Conservation (phyloP, 1,140 invertebrate species). For the Eufriesea mexicana region DNA sequence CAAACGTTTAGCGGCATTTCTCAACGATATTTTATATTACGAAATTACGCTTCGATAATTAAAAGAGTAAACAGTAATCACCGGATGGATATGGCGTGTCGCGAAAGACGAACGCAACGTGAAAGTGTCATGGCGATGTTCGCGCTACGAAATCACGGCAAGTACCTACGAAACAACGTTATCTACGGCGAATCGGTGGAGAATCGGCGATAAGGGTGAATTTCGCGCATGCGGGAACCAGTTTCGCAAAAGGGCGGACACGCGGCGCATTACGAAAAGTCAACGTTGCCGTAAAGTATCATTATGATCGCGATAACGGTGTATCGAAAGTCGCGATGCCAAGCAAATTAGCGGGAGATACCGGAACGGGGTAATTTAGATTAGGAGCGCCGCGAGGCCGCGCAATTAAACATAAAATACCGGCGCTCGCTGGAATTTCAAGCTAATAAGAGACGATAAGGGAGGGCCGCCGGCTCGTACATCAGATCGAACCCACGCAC, state of each 20-base stretch:
- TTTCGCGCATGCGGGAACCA: not conserved
- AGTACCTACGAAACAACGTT: no score
- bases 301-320: conserved; percentile 35
- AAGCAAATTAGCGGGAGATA: conserved; percentile 34
- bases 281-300: conserved; percentile 1
- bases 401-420: conserved; percentile 51
- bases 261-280: not conserved
- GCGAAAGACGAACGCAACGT: no score
- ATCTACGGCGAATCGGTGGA: no score
- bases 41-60: no score
- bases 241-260: not conserved
- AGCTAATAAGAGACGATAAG: conserved; percentile 53
- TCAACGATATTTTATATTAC: no score
- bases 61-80: no score
- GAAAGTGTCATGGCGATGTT: no score
- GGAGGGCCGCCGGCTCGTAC: conserved; percentile 24
- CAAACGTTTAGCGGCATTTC: no score
- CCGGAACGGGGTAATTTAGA: conserved; percentile 47
- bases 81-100: no score
- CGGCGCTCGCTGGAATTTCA: conserved; percentile 41
- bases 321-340: conserved; percentile 40
- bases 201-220: no score
- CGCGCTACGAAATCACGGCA: no score
- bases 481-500: conserved; percentile 58
- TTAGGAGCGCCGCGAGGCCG: conserved; percentile 27